Percentiles rank a stretch among this genome's conserved stretches.
Evolutionary conservation across 2,113 vertebrate species (phyloP).

Genomic region (Oplegnathus fasciatus): DNA sequence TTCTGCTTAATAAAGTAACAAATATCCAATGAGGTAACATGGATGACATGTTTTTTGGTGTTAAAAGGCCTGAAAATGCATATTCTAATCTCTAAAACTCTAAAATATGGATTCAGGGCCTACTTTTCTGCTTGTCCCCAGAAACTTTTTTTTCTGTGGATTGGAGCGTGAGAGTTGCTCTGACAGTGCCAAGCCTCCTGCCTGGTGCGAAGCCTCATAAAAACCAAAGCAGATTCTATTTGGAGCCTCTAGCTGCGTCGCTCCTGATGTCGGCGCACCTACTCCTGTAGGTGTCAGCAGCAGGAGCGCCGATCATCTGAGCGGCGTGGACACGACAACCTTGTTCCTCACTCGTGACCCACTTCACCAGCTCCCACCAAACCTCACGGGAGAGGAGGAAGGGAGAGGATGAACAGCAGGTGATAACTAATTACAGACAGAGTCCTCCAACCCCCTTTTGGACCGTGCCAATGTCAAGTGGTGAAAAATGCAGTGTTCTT

Average conservation of each 20-base stretch:
- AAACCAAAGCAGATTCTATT: slow-evolving; percentile 35
- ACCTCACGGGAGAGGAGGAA: slow-evolving; percentile 10
- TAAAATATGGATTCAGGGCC: neutral
- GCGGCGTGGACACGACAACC: slow-evolving; percentile 21
- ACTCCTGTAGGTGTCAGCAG: slow-evolving; percentile 28
- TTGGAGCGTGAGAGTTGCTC: slow-evolving; percentile 35
- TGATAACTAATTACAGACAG: slow-evolving; percentile 58
- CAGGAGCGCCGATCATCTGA: slow-evolving; percentile 17
- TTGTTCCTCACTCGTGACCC: slow-evolving; percentile 32
- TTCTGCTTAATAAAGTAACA: neutral
- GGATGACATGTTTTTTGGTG: neutral
- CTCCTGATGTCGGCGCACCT: slow-evolving; percentile 21
- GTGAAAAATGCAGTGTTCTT: slow-evolving; percentile 53
- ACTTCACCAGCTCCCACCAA: slow-evolving; percentile 47
- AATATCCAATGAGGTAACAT: neutral
- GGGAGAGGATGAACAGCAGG: slow-evolving; percentile 46
- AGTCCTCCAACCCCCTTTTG: slow-evolving; percentile 29
- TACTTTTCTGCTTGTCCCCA: neutral
- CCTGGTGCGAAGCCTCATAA: slow-evolving; percentile 33
- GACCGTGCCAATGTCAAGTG: slow-evolving; percentile 53
- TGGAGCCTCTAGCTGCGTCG: neutral
- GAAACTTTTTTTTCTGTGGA: slow-evolving; percentile 25
- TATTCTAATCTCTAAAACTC: neutral
- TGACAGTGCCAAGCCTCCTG: slow-evolving; percentile 23
- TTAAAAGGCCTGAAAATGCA: neutral